Evolutionary conservation across 1,140 invertebrate genomes (phyloP).

Genomic region (Cheumatopsyche charites): DNA sequence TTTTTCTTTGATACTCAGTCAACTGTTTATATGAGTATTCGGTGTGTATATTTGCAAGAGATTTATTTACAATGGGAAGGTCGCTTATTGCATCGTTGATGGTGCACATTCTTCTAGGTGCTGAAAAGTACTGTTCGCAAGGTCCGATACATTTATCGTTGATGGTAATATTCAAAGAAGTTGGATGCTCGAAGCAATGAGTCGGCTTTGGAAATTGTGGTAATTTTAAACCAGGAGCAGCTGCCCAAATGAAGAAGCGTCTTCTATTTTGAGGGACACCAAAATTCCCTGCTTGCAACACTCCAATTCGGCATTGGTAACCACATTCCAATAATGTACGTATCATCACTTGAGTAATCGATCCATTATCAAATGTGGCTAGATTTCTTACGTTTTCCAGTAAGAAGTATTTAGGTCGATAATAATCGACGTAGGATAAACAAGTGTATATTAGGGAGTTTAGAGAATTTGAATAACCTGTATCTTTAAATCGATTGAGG

Average conservation of each 20-base stretch:
- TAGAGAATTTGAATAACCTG: slow-evolving; percentile 79
- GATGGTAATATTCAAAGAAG: slow-evolving; percentile 68
- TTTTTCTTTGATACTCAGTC: slow-evolving; percentile 73
- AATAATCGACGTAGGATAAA: slow-evolving; percentile 80
- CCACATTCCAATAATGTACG: slow-evolving; percentile 76
- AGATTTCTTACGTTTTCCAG: slow-evolving; percentile 85
- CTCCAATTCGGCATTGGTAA: slow-evolving; percentile 79
- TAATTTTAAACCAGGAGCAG: slow-evolving; percentile 76
- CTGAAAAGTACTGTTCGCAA: slow-evolving; percentile 60
- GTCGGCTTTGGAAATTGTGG: slow-evolving; percentile 75
- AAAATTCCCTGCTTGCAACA: slow-evolving; percentile 80
- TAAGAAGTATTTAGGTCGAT: slow-evolving; percentile 75
- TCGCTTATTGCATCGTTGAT: slow-evolving; percentile 78
- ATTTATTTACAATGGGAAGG: slow-evolving; percentile 74
- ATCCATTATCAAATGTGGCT: slow-evolving; percentile 69
- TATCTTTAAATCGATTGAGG: slow-evolving; percentile 80
- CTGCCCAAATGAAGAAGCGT: slow-evolving; percentile 73
- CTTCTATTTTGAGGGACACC: slow-evolving; percentile 77
- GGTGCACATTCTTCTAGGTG: slow-evolving; percentile 53
- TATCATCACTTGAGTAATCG: slow-evolving; percentile 77
- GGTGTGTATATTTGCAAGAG: slow-evolving; percentile 64
- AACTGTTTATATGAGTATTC: slow-evolving; percentile 66
- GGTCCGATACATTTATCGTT: slow-evolving; percentile 62
- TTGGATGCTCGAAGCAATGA: slow-evolving; percentile 72
- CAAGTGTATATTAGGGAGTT: slow-evolving; percentile 78